Percentiles rank a stretch among this genome's conserved stretches.
Conservation (phyloP, 2,797 vertebrate genomes). For the Leucoraja ocellata region DNA sequence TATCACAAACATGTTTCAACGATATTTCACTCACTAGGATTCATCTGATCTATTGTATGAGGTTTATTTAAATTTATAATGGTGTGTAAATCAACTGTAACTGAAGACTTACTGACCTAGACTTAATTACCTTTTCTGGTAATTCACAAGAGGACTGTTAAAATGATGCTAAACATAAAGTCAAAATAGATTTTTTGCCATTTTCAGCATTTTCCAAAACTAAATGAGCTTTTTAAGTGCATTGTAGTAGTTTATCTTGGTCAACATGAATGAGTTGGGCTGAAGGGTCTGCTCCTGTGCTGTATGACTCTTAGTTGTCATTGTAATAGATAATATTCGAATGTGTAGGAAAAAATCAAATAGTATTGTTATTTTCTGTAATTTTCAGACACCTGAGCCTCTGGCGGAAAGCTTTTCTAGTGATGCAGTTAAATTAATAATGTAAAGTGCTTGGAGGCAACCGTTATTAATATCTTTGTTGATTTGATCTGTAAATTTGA, state of each 20-base stretch:
- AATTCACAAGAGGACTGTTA: conserved; percentile 1
- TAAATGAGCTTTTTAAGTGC: neutral
- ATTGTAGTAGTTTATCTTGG: neutral
- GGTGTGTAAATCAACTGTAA: neutral
- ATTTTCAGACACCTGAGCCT: neutral
- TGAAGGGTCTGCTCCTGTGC: no score
- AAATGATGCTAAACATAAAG: neutral
- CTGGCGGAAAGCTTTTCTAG: neutral
- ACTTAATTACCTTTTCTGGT: conserved; percentile 3
- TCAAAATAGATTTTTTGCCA: neutral
- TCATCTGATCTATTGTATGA: neutral
- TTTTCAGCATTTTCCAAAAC: neutral
- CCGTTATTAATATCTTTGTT: neutral
- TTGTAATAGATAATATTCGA: neutral
- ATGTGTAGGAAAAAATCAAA: conserved; percentile 19
- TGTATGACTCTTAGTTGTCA: neutral
- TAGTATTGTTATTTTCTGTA: neutral
- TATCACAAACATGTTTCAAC: neutral
- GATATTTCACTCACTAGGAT: neutral
- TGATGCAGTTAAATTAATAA: conserved; percentile 31
- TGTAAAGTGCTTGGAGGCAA: no score
- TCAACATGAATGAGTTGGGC: no score
- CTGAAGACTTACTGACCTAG: neutral
- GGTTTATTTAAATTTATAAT: neutral
- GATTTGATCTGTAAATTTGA: conserved; percentile 22